Base-by-base conservation (phyloP, 2,113 vertebrate genomes). In the Uropsilus gracilis region DNA sequence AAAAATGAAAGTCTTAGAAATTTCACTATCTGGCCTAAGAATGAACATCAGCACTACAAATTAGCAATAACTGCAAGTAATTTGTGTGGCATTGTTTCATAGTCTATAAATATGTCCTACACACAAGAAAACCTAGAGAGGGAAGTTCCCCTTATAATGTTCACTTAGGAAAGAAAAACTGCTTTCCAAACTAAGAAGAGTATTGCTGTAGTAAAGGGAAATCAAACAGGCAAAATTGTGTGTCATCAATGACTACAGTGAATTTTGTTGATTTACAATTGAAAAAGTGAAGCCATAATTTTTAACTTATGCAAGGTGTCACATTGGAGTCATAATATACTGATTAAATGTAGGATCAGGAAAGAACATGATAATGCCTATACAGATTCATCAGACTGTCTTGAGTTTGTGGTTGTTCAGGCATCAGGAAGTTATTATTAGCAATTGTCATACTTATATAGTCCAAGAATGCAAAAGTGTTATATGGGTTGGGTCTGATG, bases 191-290 rank as follows among this genome's bases (percentile, higher is more conserved):
- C 66, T 64, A 34, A 94, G 95, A 95, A 68, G 5, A 87, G 84
- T 93, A 92, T 91, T 96, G 42, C 95, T 98, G 94, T 61, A 90
- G 82, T 98, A 98, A 98, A 96, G 84, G 96, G 97, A 89, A 95
- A 97, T 98, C 97, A 98, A 97, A 97, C 95, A 96, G 97, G 97
- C 92, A 98, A 98, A 98, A 98, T 91, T 97, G 97, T 95, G 97
- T 98, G 97, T 97, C 97, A 97, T 97, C 97, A 98, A 84, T 98
- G 95, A 72, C 97, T 97, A 95, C 97, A 95, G 97, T 98, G 97
- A 97, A 98, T 98, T 98, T 98, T 95, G 97, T 98, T 98, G 97
- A 98, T 95, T 98, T 98, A 73, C 48, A 95, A 68, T 95, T 89
- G 93, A 97, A 96, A 96, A 98, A 97, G 71, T 97, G 97, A 98